Evolutionary conservation across 2,888 invertebrate genomes (phyloP).

Genomic region (Microchrysa polita): DNA sequence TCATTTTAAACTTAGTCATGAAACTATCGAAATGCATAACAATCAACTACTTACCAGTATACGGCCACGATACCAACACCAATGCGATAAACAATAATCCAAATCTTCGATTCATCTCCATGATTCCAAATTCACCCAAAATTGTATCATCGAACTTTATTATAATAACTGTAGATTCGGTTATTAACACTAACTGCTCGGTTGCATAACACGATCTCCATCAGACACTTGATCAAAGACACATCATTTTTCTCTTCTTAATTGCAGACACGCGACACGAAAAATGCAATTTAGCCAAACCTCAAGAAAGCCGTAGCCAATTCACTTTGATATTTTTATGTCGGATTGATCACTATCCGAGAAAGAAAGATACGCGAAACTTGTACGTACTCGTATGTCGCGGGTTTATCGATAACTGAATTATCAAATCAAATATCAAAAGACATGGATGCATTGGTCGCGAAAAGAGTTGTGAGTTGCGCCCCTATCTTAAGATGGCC

Average conservation of each 20-base stretch:
- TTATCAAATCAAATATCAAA: not conserved
- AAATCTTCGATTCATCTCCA: slow-evolving; percentile 17
- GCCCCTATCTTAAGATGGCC: no score
- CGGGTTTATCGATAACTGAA: not conserved
- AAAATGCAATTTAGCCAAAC: no score
- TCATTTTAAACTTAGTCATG: no score
- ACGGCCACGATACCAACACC: slow-evolving; percentile 62
- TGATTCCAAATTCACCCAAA: not conserved
- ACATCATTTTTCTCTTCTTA: not conserved
- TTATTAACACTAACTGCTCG: slow-evolving; percentile 14
- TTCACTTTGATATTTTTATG: no score
- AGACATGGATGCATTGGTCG: no score
- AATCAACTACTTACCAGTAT: slow-evolving; percentile 62
- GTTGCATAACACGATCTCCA: slow-evolving; percentile 28
- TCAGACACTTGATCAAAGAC: slow-evolving; percentile 13
- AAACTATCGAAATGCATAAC: no score
- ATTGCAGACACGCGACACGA: no score
- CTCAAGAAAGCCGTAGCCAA: no score
- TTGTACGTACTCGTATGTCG: no score
- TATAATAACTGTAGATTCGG: slow-evolving; percentile 17
- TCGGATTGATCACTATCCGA: no score
- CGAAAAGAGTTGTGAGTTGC: no score
- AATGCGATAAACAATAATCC: slow-evolving; percentile 43
- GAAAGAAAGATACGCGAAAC: no score
- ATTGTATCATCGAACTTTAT: slow-evolving; percentile 38